Percentiles rank a stretch among this genome's conserved stretches.
These are phyloP conservation scores for Heterotis niloticus DNA, from an alignment of 2,113 vertebrate genomes.

Conservation along the genomic window DNA sequence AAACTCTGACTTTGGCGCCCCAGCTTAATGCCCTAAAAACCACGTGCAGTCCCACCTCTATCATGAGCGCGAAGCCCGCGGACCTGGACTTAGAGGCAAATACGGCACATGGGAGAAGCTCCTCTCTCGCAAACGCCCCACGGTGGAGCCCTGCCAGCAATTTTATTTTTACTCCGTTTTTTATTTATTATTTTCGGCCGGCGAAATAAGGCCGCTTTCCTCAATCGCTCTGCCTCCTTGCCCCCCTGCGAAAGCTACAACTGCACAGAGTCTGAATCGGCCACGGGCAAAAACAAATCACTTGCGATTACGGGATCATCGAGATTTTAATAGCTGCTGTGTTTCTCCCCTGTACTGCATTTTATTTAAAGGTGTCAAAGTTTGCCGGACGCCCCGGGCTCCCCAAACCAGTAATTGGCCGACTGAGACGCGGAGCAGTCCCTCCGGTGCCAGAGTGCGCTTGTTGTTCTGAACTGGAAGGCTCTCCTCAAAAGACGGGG, in stretches of 20 bases:
- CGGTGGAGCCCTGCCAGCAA: slow-evolving; percentile 29
- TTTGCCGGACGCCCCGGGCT: slow-evolving; percentile 67
- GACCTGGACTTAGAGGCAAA: slow-evolving; percentile 71
- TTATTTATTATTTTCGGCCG: slow-evolving; percentile 43
- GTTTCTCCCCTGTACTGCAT: slow-evolving; percentile 69
- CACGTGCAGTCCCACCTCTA: slow-evolving; percentile 47
- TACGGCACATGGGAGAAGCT: slow-evolving; percentile 70
- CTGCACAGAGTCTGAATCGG: slow-evolving; percentile 67
- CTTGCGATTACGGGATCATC: slow-evolving; percentile 75
- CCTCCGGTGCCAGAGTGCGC: slow-evolving; percentile 68
- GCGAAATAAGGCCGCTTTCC: slow-evolving; percentile 65
- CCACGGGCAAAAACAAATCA: slow-evolving; percentile 72
- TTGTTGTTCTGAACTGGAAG: slow-evolving; percentile 74
- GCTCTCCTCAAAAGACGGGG: slow-evolving; percentile 67
- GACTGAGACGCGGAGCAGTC: slow-evolving; percentile 66
- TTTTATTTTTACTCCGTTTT: slow-evolving; percentile 39
- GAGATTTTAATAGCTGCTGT: slow-evolving; percentile 74
- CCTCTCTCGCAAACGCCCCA: slow-evolving; percentile 49
- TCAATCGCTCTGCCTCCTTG: slow-evolving; percentile 61
- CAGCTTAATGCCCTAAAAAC: slow-evolving; percentile 57
- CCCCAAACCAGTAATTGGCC: slow-evolving; percentile 75
- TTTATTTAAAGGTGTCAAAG: slow-evolving; percentile 79
- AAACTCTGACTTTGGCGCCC: slow-evolving; percentile 58
- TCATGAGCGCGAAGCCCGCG: slow-evolving; percentile 65
- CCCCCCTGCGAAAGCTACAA: slow-evolving; percentile 64